Evolutionary conservation across 2,888 invertebrate genomes (phyloP), one percentile per base, ranked within the genome.

Genomic region (Rhabditophanes sp.): DNA sequence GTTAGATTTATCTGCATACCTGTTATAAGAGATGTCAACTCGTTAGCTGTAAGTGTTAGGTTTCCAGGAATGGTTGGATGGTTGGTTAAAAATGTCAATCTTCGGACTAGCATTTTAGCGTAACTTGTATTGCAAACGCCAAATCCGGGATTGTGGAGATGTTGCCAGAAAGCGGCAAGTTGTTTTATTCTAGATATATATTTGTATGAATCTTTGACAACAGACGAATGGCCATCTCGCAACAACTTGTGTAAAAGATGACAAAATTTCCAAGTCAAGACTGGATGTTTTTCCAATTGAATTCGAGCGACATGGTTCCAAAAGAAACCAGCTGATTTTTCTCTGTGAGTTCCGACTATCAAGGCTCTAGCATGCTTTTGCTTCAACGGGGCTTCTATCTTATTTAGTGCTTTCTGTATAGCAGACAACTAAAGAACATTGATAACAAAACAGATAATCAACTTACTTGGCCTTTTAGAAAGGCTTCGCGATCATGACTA

Each of bases 221-320:
- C 54, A 28, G 49, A 51, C 14, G 54, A 77, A 68, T 93, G 88
- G 0, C 90, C 93, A 70, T 96, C 93, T 11, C 90, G 74, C 41
- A 93, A 71, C 33, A 96, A 73, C 54, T 93, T 93, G 69, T 96
- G 96, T 15, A 93, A 74, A 46, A 93, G 81, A 71, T 96, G 85
- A 64, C 88, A 90, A 70, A 93, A 87, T 71, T 96, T 99, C 96
- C 96, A 96, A 18, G 88, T 84, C 29, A 87, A 79, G 55, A 96
- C 87, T 42, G 84, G 77, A 71, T 87, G 82, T 55, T 85, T 88
- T 69, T 84, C 80, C 2, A 83, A 69, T 6, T 82, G 83, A 44
- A 82, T 75, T 20, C 80, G 71, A 35, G 71, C 65, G 25, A 74
- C 73, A 37, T 74, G 73, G 44, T 70, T 76, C 93, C 93, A 96